Base-by-base conservation (phyloP, 2,888 invertebrate genomes). In the Eremobia ochroleuca region DNA sequence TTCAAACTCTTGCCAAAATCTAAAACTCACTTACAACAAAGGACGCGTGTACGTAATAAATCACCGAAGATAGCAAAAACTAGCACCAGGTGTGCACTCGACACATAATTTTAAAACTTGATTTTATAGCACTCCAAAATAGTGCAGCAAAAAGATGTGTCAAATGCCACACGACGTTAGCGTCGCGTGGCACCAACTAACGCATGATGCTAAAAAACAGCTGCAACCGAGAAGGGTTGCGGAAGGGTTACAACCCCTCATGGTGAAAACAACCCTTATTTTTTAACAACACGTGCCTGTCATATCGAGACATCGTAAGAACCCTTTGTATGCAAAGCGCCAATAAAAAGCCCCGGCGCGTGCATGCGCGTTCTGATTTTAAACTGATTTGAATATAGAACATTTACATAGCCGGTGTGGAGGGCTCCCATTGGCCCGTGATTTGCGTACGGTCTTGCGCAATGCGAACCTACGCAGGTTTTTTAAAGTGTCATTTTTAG, bases 331-430 rank as follows among this genome's bases (percentile, higher is more conserved):
- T 92, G 92, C 92, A 92, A 93, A 94, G 94, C 94, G 89, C 96
- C 96, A 97, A 97, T 97, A 95, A 96, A 95, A 95, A 95, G 66
- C 89, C 92, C 86, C 92, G 92, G 87, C 92, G 89, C 96, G 96
- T 96, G 96, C 97, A 96, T 97, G 97, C 97, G 96, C 97, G 92
- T 90, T 95, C 92, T 93, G 94, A 95, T 96, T 96, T 96, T 96
- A 96, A 97, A 96, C 93, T 95, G 94, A 96, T 97, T 96, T 97
- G 96, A 96, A 97, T 96, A 96, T 93, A 93, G 91, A 91, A 94
- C 91, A 96, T 96, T 96, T 96, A 96, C 96, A 96, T 96, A 96
- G 90, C 87, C 77, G 80, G 83, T 82, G 82, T 76, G 90, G 85
- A 84, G 92, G 81, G 86, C 87, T 87, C 91, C 91, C 82, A 96